These are phyloP conservation scores for Mormyrus hasselquistii DNA, from an alignment of 2,797 vertebrate genomes.

Conservation along the genomic window DNA sequence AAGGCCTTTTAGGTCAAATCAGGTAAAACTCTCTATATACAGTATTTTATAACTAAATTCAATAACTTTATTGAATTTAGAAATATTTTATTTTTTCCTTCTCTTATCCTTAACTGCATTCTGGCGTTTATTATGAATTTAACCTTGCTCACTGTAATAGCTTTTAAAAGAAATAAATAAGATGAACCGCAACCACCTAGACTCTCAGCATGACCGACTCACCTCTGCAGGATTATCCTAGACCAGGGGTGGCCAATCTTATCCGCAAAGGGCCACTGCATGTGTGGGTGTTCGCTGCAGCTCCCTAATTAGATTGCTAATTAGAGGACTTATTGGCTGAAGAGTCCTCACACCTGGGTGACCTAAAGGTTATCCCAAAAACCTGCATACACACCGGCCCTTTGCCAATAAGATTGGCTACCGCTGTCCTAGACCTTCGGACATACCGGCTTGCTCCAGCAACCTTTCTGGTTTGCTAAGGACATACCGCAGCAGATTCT, in stretches of 20 bases:
- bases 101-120: background rate
- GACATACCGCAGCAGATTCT: background rate
- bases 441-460: background rate
- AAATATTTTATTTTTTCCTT: background rate
- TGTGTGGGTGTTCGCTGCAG: too few species aligned
- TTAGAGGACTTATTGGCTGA: too few species aligned
- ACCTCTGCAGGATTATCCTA: background rate
- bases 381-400: too few species aligned
- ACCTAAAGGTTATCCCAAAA: too few species aligned
- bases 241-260: background rate
- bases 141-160: background rate
- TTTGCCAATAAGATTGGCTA: too few species aligned
- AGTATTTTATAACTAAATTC: background rate
- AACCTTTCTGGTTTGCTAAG: background rate
- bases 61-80: background rate
- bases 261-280: too few species aligned
- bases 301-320: too few species aligned
- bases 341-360: too few species aligned
- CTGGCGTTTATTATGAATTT: background rate
- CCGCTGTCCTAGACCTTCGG: background rate
- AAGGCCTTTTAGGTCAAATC: background rate
- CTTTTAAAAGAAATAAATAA: background rate
- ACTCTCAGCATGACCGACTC: background rate
- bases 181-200: background rate
- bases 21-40: too few species aligned